Evolutionary conservation across 2,113 vertebrate genomes (phyloP), one percentile per base, ranked within the genome.

Genomic region (Rhizomys pruinosus): DNA sequence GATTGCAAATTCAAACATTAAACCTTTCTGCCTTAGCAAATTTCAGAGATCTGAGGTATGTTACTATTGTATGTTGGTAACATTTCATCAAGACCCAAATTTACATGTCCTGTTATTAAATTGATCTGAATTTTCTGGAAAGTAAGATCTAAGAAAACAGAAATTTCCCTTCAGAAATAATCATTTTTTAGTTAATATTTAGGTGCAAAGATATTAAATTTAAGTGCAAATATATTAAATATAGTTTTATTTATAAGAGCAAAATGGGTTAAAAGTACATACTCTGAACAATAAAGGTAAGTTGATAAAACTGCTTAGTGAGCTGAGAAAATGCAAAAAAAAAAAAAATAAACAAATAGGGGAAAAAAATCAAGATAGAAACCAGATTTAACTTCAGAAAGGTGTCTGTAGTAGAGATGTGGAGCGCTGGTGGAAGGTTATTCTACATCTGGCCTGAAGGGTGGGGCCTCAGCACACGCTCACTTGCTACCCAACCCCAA

Each of bases 21-120:
- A 57, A 81, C 2, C 17, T 84, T 95, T 64, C 37, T 34, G 25
- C 27, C 25, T 39, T 63, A 47, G 64, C 10, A 82, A 90, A 78
- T 85, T 82, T 12, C n/a, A 90, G 86, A 88, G 34, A 93, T 66
- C 95, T 79, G 10, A 89, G 78, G 69, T 73, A 61, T 57, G 39
- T 42, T 64, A 47, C 34, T 64, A 68, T 68, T 90, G 88, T 80
- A 77, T 44, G n/a, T 34, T 88, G n/a, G 29, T 42, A n/a, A 92
- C 66, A 5, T 7, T 61, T 88, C 82, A 84, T 88, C 85, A 81
- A 63, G 22, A 91, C 20, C 27, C 73, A 55, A 27, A 73, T 80
- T 94, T n/a, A 64, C 22, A 80, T 52, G 80, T 20, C 16, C 16
- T 89, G 42, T 90, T 4, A 37, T 64, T 3, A 93, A 85, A 93